Percentiles rank a stretch among this genome's conserved stretches.
These are phyloP conservation scores for Dicyrtomina minuta DNA, from an alignment of 2,888 invertebrate species.

Conservation along the genomic window DNA sequence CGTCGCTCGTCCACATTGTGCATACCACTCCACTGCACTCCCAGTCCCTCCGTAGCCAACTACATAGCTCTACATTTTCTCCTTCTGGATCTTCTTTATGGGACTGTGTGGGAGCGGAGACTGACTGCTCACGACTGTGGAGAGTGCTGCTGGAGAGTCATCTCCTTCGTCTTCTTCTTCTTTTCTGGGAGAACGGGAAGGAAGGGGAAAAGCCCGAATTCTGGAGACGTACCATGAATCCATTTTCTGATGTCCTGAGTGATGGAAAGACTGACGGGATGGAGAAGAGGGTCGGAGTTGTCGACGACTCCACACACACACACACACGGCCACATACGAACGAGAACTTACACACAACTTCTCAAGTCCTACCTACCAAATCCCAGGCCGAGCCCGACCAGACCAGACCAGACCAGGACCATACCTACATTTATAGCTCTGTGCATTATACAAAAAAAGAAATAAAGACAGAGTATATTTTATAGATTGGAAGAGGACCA, in stretches of 20 bases:
- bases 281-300: conserved; percentile 26
- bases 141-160: no score
- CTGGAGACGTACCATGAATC: conserved; percentile 33
- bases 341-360: no score
- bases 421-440: no score
- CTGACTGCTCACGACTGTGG: no score
- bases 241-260: conserved; percentile 37
- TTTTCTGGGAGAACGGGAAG: neutral
- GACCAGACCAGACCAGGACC: no score
- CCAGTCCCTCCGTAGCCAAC: no score
- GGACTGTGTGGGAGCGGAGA: no score
- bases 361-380: no score
- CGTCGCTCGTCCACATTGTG: neutral
- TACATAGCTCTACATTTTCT: neutral
- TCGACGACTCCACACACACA: conserved; percentile 26
- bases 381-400: no score
- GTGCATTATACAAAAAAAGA: neutral
- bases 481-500: no score
- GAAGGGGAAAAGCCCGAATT: neutral
- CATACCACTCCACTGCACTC: neutral
- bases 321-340: conserved; percentile 9
- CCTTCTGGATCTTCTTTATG: neutral
- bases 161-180: no score
- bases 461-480: neutral
- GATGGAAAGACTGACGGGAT: conserved; percentile 31